Evolutionary conservation across 1,140 invertebrate species (phyloP).

Genomic region (Platyura marginata): DNA sequence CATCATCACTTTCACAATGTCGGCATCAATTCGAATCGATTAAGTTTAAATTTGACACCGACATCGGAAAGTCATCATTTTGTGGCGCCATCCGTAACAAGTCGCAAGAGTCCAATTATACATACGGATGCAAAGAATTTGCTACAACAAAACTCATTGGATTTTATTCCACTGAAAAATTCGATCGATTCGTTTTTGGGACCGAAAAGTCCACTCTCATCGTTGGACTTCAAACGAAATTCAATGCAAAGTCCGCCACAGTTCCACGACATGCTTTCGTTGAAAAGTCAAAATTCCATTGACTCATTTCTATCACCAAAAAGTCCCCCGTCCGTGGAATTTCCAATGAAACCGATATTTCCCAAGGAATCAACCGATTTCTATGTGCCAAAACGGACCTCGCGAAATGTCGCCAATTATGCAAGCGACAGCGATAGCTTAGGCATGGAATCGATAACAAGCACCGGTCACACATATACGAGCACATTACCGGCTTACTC

Average conservation of each 20-base stretch:
- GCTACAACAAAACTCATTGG: constrained; percentile 5
- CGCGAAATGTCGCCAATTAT: constrained; percentile 36
- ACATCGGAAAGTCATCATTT: constrained; percentile 7
- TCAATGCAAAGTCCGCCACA: constrained; percentile 6
- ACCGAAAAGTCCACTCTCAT: background rate
- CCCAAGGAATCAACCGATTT: constrained; percentile 13
- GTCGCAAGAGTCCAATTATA: background rate
- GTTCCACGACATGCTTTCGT: constrained; percentile 16
- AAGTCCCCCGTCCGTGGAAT: constrained; percentile 13
- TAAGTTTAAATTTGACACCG: constrained; percentile 21
- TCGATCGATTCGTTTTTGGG: constrained; percentile 3
- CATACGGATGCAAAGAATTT: constrained; percentile 4
- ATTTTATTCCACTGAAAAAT: constrained; percentile 3
- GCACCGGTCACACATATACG: background rate
- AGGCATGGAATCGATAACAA: constrained; percentile 25
- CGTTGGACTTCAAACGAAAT: background rate
- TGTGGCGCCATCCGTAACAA: background rate
- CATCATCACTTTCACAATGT: too few species aligned
- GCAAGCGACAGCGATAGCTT: constrained; percentile 38
- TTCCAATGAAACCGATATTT: constrained; percentile 13
- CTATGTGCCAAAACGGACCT: constrained; percentile 18
- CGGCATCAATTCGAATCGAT: constrained; percentile 16
- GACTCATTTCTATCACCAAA: constrained; percentile 21
- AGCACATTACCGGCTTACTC: constrained; percentile 1
- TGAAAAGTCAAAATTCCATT: constrained; percentile 24